Evolutionary conservation across 1,140 invertebrate genomes (phyloP), one percentile per base, ranked within the genome.

Genomic region (Akabosia matsudoensis): DNA sequence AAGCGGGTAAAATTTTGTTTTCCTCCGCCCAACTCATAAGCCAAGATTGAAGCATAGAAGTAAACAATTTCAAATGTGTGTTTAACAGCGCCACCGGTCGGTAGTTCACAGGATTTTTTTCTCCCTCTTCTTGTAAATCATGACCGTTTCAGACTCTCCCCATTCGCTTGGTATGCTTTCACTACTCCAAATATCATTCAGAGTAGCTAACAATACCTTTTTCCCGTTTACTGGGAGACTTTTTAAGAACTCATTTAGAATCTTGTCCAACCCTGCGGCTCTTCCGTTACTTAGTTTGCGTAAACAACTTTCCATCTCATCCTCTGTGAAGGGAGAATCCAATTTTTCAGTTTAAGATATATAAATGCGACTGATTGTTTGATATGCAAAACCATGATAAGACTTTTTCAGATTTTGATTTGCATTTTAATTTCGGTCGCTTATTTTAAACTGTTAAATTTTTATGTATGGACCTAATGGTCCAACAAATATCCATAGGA

Each of bases 201-300:
- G 54, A 26, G 45, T 37, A 14, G 18, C 28, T 0, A 31, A n/a
- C 3, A 78, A 24, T 13, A 22, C 0, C 24, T 37, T 22, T n/a
- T 28, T 1, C 3, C 14, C 24, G 10, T 33, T 4, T 4, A n/a
- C 0, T 0, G 80, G 74, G 1, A 85, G 64, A n/a, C 84, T 82
- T 81, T 84, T 85, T 0, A 85, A 37, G 2, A 83, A 31, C 30
- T 82, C 79, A 37, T 82, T 83, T 24, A 79, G 70, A 2, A 85
- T 84, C 0, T 28, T 28, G 45, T 85, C 84, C 7, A 64, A 52
- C 0, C 84, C 84, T 1, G 84, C 82, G 1, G 84, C 82, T 79
- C 83, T 84, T 10, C 45, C 34, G 51, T 72, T 75, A 22, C 22
- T 28, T 71, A 75, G 16, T 18, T 45, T 64, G 28, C 28, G 22